phyloP scores from a whole-genome alignment of 1,140 invertebrate genomes.

The Saxidomus purpurata region DNA sequence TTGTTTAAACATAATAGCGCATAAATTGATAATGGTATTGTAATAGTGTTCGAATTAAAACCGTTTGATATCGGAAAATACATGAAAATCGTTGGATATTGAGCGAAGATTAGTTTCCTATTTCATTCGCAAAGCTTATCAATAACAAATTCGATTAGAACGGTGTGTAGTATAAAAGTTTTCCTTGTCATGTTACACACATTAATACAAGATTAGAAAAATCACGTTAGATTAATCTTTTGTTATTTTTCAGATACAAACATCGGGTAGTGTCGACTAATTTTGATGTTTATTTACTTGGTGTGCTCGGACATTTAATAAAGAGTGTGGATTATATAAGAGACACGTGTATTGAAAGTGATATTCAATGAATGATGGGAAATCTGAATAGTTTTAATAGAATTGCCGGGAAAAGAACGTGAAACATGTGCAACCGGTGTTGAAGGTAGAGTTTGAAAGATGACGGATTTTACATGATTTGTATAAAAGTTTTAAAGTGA shows the following conservation, averaged over 20 bases:
- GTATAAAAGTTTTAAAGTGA: background rate
- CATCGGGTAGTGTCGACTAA: background rate
- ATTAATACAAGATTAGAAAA: conserved; percentile 34
- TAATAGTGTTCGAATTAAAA: conserved; percentile 25
- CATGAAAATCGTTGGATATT: conserved; percentile 29
- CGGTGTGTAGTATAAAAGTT: background rate
- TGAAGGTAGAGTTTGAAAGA: too few species aligned
- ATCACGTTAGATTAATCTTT: background rate
- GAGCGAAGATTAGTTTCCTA: conserved; percentile 24
- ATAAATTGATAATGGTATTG: conserved; percentile 31
- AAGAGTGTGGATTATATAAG: background rate
- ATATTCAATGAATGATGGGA: too few species aligned
- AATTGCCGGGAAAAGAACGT: too few species aligned
- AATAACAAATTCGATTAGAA: conserved; percentile 13
- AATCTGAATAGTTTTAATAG: too few species aligned
- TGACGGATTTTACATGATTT: background rate
- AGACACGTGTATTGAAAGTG: background rate
- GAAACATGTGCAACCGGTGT: too few species aligned
- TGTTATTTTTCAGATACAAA: background rate
- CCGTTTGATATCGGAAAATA: conserved; percentile 51
- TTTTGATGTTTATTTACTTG: background rate
- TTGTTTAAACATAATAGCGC: conserved; percentile 30
- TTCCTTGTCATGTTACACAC: conserved; percentile 13
- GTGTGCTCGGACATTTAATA: too few species aligned
- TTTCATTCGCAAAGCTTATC: conserved; percentile 23